phyloP scores from a whole-genome alignment of 2,113 vertebrate genomes.

The Bubo blakistoni region DNA sequence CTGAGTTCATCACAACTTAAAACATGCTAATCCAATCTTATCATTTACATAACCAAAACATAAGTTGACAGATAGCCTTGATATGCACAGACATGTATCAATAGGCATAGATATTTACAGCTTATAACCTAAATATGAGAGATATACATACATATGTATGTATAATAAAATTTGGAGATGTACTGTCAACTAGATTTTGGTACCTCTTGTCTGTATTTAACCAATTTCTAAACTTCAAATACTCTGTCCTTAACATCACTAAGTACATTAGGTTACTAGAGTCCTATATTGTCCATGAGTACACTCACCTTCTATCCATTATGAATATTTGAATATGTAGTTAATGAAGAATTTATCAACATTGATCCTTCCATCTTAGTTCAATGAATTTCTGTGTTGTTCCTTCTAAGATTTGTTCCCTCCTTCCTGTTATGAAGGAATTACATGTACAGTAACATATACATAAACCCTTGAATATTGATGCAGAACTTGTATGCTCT shows the following conservation, averaged over 20 bases:
- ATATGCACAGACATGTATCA: neutral
- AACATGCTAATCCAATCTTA: neutral
- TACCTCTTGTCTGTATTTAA: neutral
- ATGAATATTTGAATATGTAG: neutral
- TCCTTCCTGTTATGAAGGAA: neutral
- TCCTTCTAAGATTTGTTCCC: neutral
- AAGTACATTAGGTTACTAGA: neutral
- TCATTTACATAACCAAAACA: neutral
- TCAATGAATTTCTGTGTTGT: neutral
- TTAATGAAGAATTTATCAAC: constrained; percentile 7
- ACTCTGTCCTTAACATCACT: neutral
- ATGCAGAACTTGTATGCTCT: neutral
- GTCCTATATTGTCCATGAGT: neutral
- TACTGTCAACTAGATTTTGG: neutral
- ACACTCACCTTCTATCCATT: neutral
- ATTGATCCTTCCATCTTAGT: neutral
- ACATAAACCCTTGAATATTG: neutral
- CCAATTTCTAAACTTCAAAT: neutral
- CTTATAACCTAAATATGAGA: neutral
- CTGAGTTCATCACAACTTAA: neutral
- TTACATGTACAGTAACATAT: neutral
- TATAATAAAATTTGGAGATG: neutral
- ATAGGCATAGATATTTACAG: neutral
- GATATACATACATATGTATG: neutral
- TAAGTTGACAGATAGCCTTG: neutral